Percentiles rank a stretch among this genome's conserved stretches.
These are phyloP conservation scores for Ptilorrhoa leucosticta DNA, from an alignment of 2,113 vertebrate species.

Conservation along the genomic window DNA sequence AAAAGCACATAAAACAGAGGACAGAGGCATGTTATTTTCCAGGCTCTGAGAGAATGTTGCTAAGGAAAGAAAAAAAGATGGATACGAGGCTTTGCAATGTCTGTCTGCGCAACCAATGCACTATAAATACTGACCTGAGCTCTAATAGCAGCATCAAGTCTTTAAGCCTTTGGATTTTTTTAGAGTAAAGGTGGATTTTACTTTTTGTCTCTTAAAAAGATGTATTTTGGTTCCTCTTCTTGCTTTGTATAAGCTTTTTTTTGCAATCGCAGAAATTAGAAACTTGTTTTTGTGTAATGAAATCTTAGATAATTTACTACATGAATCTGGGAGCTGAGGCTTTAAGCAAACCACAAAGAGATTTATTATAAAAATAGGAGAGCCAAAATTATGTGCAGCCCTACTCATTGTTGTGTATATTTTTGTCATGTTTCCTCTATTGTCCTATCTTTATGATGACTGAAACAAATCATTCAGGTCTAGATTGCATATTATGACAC, in stretches of 20 bases:
- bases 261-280: not conserved
- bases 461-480: slow-evolving; percentile 7
- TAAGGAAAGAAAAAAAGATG: not conserved
- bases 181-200: not conserved
- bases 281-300: not conserved
- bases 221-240: not conserved
- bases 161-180: not conserved
- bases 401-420: not conserved
- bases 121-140: not conserved
- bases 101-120: accelerated
- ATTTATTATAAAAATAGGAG: not conserved
- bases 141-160: not conserved
- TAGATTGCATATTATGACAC: not conserved
- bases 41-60: not conserved
- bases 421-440: not conserved
- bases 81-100: not conserved
- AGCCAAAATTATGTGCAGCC: not conserved
- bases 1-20: not conserved
- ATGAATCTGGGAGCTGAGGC: not conserved
- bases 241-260: not conserved
- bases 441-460: not conserved
- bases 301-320: not conserved
- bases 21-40: not conserved
- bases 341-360: not conserved
- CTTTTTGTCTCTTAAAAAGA: not conserved